Evolutionary conservation across 2,888 invertebrate species (phyloP), one percentile per base, ranked within the genome.

Genomic region (Melipona bicolor): DNA sequence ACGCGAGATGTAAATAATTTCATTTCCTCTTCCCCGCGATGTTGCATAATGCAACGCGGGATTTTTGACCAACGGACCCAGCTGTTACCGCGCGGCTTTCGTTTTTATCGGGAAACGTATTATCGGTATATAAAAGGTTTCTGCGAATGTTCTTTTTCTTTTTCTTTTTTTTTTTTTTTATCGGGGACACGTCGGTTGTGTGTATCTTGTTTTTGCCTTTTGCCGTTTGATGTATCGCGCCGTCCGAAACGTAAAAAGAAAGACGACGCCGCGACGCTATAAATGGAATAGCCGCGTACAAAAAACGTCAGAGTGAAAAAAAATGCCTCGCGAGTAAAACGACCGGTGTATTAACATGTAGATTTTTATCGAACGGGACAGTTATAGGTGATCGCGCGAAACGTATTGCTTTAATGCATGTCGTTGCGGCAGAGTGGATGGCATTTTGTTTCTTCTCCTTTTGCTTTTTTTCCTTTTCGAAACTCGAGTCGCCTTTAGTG

Each of bases 361-460:
- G 52, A 72, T 81, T 71, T 36, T 13, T 67, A 77, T 77, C 64
- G 50, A 59, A 77, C 36, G 21, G n/a, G 50, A 43, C 50, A n/a
- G 19, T n/a, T 65, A 59, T 24, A 17, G 32, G 76, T 54, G 13
- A 54, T 24, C 64, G 64, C 32, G 24, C 15, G 27, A 64, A 67
- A 3, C 32, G 32, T 32, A 24, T 6, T 52, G 24, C 59, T 52
- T 65, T 54, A n/a, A 36, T 36, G 24, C 64, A 15, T 19, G 36
- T 19, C 36, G 36, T 19, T 9, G 6, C 69, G 6, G 69, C 56
- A 21, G 4, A n/a, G n/a, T 13, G 27, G 9, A 19, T 32, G 19
- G 36, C 4, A 4, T 9, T 27, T 11, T 36, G 17, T 69, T 69
- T 13, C 6, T 32, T 21, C 27, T 11, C 19, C 1, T 32, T 43